Base-by-base conservation (phyloP, 2,888 invertebrate genomes). In the Odontocerum albicorne region DNA sequence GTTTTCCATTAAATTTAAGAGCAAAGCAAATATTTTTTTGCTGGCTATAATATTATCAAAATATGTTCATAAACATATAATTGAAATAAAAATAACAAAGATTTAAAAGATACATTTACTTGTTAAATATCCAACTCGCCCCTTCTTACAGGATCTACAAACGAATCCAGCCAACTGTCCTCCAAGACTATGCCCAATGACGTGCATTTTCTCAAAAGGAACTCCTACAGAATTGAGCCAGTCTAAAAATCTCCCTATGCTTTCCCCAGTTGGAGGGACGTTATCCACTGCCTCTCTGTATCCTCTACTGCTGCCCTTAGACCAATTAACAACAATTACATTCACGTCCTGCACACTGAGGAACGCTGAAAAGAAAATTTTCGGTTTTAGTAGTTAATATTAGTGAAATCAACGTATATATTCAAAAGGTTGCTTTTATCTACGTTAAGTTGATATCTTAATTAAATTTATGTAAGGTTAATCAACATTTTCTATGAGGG, bases 171-270 rank as follows among this genome's bases (percentile, higher is more conserved):
- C 45, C 39, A 58, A 8, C 13, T 58, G 58, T 13, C 58, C 58
- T 19, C 58, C 58, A 13, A 58, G 49, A 12, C 58, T 58, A 40
- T 53, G 47, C 7, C 58, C 58, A 10, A 58, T 16, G 12, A 58
- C 20, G 36, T 58, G 58, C 1, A 58, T 36, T 19, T 50, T 50
- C 10, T 20, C 13, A 33, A 58, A 54, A 6, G 45, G 31, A 2
- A 50, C 49, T 3, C 58, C 58, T n/a, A 35, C 19, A 12, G 40
- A 32, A 19, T 54, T 50, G 20, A 58, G 10, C 53, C 52, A 58
- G 21, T 58, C 54, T 1, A 58, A 12, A 8, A 58, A 50, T 15
- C 35, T 43, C 3, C 17, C 58, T 3, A 58, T 46, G 13, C 35
- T 45, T 1, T 3, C 22, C 8, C 54, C 54, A 6, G 43, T 45